Percentiles rank a stretch among this genome's conserved stretches.
phyloP scores from a whole-genome alignment of 2,113 vertebrate species.

The Aythya baeri region DNA sequence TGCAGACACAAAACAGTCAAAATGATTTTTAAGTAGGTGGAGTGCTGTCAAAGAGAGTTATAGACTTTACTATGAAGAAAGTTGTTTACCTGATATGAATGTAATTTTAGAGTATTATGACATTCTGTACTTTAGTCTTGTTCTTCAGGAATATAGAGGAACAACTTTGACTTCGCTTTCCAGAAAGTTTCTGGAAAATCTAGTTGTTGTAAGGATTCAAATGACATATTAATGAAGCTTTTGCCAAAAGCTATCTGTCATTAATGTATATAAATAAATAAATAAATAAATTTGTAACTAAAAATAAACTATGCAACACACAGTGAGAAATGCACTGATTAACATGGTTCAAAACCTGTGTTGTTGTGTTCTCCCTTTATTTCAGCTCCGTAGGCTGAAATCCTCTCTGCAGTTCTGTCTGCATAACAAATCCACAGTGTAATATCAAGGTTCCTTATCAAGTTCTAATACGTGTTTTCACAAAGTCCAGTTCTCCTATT shows the following conservation, averaged over 20 bases:
- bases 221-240: background rate
- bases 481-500: background rate
- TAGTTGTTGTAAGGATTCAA: background rate
- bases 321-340: background rate
- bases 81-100: background rate
- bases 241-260: background rate
- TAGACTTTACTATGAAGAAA: background rate
- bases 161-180: constrained; percentile 54
- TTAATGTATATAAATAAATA: background rate
- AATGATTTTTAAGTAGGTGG: background rate
- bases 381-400: background rate
- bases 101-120: background rate
- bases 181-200: background rate
- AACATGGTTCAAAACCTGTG: background rate
- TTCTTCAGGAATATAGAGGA: constrained; percentile 36
- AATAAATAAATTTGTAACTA: background rate
- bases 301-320: background rate
- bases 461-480: background rate
- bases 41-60: background rate
- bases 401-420: background rate
- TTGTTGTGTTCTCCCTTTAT: background rate
- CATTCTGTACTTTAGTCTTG: background rate
- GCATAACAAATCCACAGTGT: background rate
- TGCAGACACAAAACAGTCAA: background rate
- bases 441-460: background rate